Base-by-base conservation (phyloP, 1,140 invertebrate genomes). In the Linepithema humile region DNA sequence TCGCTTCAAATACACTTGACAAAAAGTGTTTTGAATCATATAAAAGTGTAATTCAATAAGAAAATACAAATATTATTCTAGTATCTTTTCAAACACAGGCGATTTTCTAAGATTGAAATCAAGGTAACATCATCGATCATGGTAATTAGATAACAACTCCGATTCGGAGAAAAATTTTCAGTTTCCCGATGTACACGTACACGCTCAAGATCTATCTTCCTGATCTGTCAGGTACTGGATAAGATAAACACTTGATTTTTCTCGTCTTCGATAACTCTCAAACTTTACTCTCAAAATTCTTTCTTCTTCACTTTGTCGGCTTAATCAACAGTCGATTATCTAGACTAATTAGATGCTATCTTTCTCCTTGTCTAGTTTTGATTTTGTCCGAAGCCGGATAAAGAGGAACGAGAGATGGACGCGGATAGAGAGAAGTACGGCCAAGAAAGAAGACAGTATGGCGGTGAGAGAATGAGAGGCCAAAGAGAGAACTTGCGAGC, bases 301-400 rank as follows among this genome's bases (percentile, higher is more conserved):
- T n/a, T n/a, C n/a, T n/a, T n/a, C n/a, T n/a, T n/a, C n/a, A n/a
- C 12, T 70, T 35, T 64, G 0, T 9, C 26, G 43, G n/a, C 23
- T 57, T 43, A 83, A 85, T 87, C 70, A 80, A 45, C 0, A 65
- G 12, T 6, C 62, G 53, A 45, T 84, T 75, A 88, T 89, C 87
- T 77, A 75, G 20, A 84, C 38, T 57, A 88, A 77, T 88, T 89
- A 88, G 82, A 89, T 86, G 59, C 74, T 69, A 50, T 38, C 75
- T 89, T 57, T 84, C 80, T 26, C 43, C 48, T 26, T 38, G 26
- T 59, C 32, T 70, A 57, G 9, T 60, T 72, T 43, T 69, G 67
- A 65, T 45, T n/a, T n/a, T n/a, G n/a, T n/a, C n/a, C 57, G 73
- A 70, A 72, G 38, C 23, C 29, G 57, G 23, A 75, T 10, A 3